Base-by-base conservation (phyloP, 2,888 invertebrate genomes). In the Zeuzera pyrina region DNA sequence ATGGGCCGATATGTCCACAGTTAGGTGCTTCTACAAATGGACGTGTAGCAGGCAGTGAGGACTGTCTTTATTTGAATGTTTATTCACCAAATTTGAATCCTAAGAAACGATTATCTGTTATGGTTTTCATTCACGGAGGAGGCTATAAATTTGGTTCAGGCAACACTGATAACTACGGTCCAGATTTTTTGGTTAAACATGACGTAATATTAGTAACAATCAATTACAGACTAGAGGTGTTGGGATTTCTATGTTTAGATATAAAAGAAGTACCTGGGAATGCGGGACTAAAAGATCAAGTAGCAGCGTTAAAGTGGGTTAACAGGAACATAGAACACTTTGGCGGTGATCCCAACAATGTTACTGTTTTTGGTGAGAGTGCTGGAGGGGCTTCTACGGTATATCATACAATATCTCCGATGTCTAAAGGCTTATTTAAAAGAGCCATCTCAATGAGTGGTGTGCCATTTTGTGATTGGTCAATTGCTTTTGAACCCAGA, bases 251-350 rank as follows among this genome's bases (percentile, higher is more conserved):
- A 1, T 85, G 85, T 14, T 69, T 86, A 1, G 66, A 64, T 10
- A 85, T 84, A 11, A 48, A 51, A 30, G 85, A 84, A 26, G 86
- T 85, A 0, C 86, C 87, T 0, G 88, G 88, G 2, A 89, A 89
- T 50, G 85, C 85, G 35, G 86, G 84, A 0, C 43, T 87, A 11
- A 86, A 86, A 42, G 68, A 69, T 24, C 65, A 65, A 51, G 57
- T 58, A 0, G 48, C 52, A 3, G 66, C 67, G 11, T 34, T 67
- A 12, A 55, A 44, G 33, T 69, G 67, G 66, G 51, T 68, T 0
- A 43, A 57, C 15, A 43, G 49, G 10, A 66, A 66, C 29, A 62
- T 68, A n/a, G 19, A 30, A 0, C 37, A 39, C 4, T 67, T 67
- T 31, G 66, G 67, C 7, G 68, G 68, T 4, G 53, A 65, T 35